Conservation (phyloP, 2,888 invertebrate genomes). For the Stegophylla sp. region DNA sequence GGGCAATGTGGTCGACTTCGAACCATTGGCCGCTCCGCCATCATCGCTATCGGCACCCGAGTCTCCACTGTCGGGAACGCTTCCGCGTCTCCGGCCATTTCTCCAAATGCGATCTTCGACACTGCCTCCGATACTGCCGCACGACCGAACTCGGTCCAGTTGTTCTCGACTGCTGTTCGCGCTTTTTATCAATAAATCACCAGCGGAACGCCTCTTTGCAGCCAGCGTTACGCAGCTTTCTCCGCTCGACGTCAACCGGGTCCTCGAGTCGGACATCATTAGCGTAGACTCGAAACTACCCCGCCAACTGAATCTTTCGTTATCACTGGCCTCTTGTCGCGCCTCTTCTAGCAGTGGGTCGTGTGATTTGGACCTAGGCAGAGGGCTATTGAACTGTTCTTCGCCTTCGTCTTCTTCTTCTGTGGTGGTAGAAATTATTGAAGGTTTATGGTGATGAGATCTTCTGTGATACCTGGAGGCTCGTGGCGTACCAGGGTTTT, state of each 20-base stretch:
- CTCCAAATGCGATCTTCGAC: constrained; percentile 67
- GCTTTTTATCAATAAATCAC: constrained; percentile 80
- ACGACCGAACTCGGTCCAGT: constrained; percentile 76
- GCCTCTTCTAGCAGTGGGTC: constrained; percentile 76
- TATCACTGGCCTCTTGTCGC: constrained; percentile 77
- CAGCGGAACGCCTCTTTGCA: constrained; percentile 81
- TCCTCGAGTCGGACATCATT: constrained; percentile 84
- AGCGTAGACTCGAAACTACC: constrained; percentile 92
- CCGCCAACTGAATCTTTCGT: constrained; percentile 89
- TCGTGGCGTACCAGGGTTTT: constrained; percentile 64
- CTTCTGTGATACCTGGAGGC: constrained; percentile 21
- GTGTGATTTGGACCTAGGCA: constrained; percentile 82
- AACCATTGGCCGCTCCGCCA: constrained; percentile 66
- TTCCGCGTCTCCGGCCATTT: constrained; percentile 66
- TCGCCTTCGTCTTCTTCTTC: constrained; percentile 76
- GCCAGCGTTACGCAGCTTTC: constrained; percentile 73
- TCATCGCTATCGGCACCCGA: constrained; percentile 68
- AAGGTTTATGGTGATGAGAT: constrained; percentile 66
- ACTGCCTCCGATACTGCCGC: constrained; percentile 82
- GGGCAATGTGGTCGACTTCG: constrained; percentile 71
- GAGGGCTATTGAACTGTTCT: constrained; percentile 68
- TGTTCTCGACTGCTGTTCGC: constrained; percentile 80
- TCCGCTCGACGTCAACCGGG: constrained; percentile 69
- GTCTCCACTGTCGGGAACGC: constrained; percentile 70
- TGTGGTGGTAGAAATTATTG: constrained; percentile 69